These are phyloP conservation scores for Delphinus delphis DNA, from an alignment of 2,113 vertebrate genomes.

Conservation along the genomic window DNA sequence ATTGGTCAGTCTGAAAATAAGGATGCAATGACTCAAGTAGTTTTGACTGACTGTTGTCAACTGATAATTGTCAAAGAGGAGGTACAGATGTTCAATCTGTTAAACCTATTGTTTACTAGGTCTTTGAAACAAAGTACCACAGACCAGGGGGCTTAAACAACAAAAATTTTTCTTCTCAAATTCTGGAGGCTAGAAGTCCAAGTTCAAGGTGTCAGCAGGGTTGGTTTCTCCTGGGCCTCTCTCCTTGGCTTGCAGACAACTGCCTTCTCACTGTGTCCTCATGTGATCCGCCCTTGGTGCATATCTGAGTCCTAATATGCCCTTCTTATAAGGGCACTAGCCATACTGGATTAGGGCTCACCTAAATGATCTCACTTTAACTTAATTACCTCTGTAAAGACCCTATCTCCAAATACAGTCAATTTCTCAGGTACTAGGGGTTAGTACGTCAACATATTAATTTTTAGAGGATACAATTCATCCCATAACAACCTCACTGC, in stretches of 20 bases:
- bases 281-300: not conserved
- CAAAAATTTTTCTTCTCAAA: not conserved
- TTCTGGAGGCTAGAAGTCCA: not conserved
- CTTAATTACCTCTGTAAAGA: not conserved
- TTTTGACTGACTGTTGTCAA: not conserved
- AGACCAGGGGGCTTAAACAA: not conserved
- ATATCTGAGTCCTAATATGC: not conserved
- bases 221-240: not conserved
- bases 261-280: not conserved
- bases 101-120: not conserved
- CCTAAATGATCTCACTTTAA: not conserved
- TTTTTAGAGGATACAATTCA: not conserved
- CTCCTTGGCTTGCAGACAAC: not conserved
- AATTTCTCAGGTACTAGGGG: not conserved
- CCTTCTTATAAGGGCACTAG: not conserved
- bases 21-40: not conserved
- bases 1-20: not conserved
- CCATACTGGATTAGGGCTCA: not conserved
- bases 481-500: not conserved
- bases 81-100: not conserved
- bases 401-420: not conserved
- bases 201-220: not conserved
- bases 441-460: not conserved
- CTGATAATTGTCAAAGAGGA: not conserved
- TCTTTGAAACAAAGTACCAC: not conserved